phyloP scores from a whole-genome alignment of 2,797 vertebrate genomes.

The Lates japonicus region DNA sequence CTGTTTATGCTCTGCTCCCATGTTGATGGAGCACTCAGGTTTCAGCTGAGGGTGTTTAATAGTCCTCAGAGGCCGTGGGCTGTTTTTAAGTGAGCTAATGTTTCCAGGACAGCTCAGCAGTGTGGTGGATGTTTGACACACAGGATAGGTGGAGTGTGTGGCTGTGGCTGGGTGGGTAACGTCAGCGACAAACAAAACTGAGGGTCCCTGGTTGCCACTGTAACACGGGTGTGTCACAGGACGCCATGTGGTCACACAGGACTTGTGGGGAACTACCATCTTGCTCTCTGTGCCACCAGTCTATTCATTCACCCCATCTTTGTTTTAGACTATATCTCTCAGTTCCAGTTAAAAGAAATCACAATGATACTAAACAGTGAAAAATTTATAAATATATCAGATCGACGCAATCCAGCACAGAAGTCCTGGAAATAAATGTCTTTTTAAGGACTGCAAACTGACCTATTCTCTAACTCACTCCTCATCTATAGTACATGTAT shows the following conservation, averaged over 20 bases:
- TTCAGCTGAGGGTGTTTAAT: slow-evolving; percentile 48
- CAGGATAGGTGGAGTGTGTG: slow-evolving; percentile 66
- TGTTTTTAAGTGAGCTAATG: slow-evolving; percentile 65
- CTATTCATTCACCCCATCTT: neutral
- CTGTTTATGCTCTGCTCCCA: slow-evolving; percentile 13
- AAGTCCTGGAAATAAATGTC: neutral
- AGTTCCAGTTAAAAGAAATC: too few relatives aligned
- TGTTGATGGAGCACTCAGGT: slow-evolving; percentile 41
- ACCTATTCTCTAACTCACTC: neutral
- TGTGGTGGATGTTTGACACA: slow-evolving; percentile 1
- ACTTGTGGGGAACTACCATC: neutral
- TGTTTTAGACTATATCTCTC: too few relatives aligned
- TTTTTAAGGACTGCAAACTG: neutral
- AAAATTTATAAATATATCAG: too few relatives aligned
- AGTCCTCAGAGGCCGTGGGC: slow-evolving; percentile 32
- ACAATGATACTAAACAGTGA: too few relatives aligned
- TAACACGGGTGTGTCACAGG: slow-evolving; percentile 47
- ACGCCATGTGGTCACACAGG: neutral
- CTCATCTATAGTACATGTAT: neutral
- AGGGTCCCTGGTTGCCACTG: slow-evolving; percentile 29
- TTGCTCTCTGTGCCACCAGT: neutral
- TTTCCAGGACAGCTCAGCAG: slow-evolving; percentile 56
- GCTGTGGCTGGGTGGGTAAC: slow-evolving; percentile 30
- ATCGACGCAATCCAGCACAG: neutral
- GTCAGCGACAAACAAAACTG: slow-evolving; percentile 43